Base-by-base conservation (phyloP, 2,888 invertebrate species). In the Mamestra brassicae region DNA sequence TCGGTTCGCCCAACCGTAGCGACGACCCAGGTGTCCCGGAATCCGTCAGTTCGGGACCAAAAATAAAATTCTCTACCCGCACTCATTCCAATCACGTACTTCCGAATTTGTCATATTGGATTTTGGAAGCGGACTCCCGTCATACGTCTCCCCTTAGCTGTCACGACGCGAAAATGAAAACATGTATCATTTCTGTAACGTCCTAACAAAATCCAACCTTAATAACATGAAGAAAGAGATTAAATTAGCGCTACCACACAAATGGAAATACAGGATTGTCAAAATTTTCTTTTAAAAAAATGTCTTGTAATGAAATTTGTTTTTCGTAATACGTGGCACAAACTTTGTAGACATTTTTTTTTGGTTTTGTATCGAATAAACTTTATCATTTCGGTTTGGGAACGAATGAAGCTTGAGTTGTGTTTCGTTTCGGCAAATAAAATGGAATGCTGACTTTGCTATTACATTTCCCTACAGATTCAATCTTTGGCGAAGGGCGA, bases 71-170 rank as follows among this genome's bases (percentile, higher is more conserved):
- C 72, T 78, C 92, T 80, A 89, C 89, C 92, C 90, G 86, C 91
- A 92, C 91, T 94, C 93, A 96, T 96, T 96, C 96, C 94, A 94
- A 95, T 95, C 96, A 96, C 96, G 96, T 96, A 93, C 92, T 93
- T 92, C 93, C 94, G 94, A 96, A 96, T 96, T 96, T 96, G 96
- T 96, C 96, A 96, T 96, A 96, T 96, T 96, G 96, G 96, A 96
- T 96, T 96, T 96, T 93, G 93, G 90, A 93, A 90, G 93, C 91
- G 90, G 90, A 88, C 91, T 92, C 93, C 94, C 93, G 91, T 94
- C 95, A 95, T 94, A 93, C 94, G 91, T 93, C 92, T 90, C 92
- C 94, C 92, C 91, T 92, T 91, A 62, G 92, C 93, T 96, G 95
- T 95, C 96, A 95, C 89, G 89, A 90, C 90, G 94, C 88, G 93